phyloP scores from a whole-genome alignment of 2,113 vertebrate species.

The Trichomycterus rosablanca region DNA sequence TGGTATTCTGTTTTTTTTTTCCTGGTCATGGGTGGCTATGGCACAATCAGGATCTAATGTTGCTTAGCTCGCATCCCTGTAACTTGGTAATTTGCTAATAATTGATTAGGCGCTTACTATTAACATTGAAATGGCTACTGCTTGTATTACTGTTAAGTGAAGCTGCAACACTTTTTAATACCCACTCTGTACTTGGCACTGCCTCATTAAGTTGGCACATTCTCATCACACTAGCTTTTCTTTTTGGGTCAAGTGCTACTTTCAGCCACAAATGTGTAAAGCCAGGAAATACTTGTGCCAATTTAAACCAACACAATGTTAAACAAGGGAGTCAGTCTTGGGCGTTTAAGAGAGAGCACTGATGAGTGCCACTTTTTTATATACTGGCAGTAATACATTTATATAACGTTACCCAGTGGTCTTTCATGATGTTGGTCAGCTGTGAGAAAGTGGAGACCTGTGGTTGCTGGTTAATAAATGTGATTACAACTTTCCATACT shows the following conservation, averaged over 20 bases:
- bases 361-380: conserved; percentile 9
- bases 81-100: too few species aligned
- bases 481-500: conserved; percentile 15
- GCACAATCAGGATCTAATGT: too few species aligned
- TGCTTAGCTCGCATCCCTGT: too few species aligned
- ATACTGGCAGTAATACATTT: conserved; percentile 19
- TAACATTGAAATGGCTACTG: too few species aligned
- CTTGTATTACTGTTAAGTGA: neutral
- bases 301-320: too few species aligned
- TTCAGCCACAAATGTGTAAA: conserved; percentile 7
- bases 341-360: conserved; percentile 5
- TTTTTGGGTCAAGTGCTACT: conserved; percentile 38
- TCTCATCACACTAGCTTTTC: conserved; percentile 23
- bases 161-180: neutral
- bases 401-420: conserved; percentile 23
- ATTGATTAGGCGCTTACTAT: too few species aligned
- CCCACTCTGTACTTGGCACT: conserved; percentile 8
- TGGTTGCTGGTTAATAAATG: conserved; percentile 20
- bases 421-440: conserved; percentile 11
- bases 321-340: conserved; percentile 12
- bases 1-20: too few species aligned
- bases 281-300: too few species aligned
- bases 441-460: conserved; percentile 31
- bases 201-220: conserved; percentile 16
- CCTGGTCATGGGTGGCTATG: too few species aligned